These are phyloP conservation scores for Psittacula derbiana DNA, from an alignment of 2,797 vertebrate genomes.

Conservation along the genomic window DNA sequence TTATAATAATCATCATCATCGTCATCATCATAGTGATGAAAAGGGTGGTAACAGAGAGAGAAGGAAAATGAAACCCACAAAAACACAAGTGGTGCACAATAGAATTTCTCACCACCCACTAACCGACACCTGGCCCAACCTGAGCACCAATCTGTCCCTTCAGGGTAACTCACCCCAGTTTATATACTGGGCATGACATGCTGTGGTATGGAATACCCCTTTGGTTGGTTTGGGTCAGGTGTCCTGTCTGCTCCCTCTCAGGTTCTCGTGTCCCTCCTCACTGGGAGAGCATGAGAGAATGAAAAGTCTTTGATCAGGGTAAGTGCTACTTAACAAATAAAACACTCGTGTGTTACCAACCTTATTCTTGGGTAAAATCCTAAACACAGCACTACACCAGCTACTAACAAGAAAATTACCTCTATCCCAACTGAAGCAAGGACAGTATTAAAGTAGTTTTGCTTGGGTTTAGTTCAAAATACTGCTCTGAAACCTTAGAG, in stretches of 20 bases:
- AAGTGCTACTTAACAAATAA: neutral
- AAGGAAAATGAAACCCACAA: neutral
- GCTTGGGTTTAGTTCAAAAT: neutral
- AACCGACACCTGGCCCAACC: neutral
- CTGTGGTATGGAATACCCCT: neutral
- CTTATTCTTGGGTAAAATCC: neutral
- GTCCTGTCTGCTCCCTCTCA: neutral
- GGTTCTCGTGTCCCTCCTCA: neutral
- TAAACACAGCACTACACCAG: neutral
- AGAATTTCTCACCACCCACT: neutral
- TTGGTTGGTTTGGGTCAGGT: neutral
- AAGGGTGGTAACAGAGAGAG: neutral
- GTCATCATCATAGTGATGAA: neutral
- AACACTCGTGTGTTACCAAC: neutral
- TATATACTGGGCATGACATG: neutral
- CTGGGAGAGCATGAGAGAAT: neutral
- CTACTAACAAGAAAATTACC: neutral
- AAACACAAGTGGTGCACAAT: neutral
- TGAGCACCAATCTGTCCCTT: neutral
- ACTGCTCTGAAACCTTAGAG: neutral
- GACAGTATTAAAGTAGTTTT: neutral
- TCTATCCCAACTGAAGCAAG: neutral
- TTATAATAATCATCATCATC: neutral
- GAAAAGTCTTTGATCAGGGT: neutral
- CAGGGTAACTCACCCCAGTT: neutral